Evolutionary conservation across 2,113 vertebrate species (phyloP).

Genomic region (Paramormyrops kingsleyae): DNA sequence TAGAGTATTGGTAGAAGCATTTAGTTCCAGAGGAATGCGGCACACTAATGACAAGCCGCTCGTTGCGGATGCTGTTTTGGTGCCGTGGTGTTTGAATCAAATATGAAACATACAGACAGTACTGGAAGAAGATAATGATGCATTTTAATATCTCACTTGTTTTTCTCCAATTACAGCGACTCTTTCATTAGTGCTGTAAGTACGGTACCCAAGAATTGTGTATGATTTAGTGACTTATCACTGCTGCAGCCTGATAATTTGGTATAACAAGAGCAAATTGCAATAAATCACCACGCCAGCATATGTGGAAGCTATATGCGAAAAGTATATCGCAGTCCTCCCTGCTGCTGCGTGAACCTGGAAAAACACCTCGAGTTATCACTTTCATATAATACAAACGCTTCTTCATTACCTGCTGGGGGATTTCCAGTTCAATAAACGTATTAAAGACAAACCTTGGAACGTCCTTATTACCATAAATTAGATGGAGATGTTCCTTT

Average conservation of each 20-base stretch:
- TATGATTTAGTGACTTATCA: neutral
- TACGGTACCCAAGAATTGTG: neutral
- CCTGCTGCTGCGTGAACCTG: neutral
- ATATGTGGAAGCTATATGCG: neutral
- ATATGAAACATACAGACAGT: neutral
- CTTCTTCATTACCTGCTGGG: neutral
- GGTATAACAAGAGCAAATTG: neutral
- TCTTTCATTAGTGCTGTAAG: neutral
- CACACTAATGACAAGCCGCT: neutral
- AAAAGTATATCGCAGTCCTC: neutral
- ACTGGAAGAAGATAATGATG: neutral
- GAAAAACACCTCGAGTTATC: neutral
- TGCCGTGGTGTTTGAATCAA: neutral
- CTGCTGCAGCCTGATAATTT: neutral
- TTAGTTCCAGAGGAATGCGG: neutral
- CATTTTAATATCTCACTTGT: neutral
- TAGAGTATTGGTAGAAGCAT: neutral
- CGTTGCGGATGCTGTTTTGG: neutral
- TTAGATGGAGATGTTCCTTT: neutral
- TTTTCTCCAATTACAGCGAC: neutral
- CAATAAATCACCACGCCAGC: neutral
- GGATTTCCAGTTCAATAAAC: neutral
- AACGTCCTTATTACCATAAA: slow-evolving; percentile 4
- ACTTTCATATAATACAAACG: neutral
- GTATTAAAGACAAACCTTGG: slow-evolving; percentile 6